Conservation (phyloP, 1,140 invertebrate genomes). For the Papilio aristodemus region DNA sequence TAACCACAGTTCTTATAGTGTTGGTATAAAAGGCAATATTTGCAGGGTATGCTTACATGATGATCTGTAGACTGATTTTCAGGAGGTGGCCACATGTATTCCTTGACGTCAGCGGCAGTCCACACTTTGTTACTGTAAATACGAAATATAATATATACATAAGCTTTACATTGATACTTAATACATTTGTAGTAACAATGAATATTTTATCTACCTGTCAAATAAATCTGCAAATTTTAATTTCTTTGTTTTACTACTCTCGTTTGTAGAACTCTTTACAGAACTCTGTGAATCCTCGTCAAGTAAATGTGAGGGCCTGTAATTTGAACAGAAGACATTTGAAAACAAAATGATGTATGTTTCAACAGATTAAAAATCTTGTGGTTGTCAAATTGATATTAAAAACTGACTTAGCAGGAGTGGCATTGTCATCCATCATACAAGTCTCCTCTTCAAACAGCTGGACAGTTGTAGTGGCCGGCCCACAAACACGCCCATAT, state of each 20-base stretch:
- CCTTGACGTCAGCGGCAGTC: constrained; percentile 92
- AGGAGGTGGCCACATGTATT: constrained; percentile 95
- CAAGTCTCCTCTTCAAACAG: constrained; percentile 92
- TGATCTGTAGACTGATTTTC: constrained; percentile 72
- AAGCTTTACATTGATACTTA: constrained; percentile 16
- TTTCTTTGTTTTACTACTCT: constrained; percentile 85
- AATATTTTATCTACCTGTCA: constrained; percentile 79
- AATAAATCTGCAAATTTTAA: constrained; percentile 88
- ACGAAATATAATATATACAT: constrained; percentile 32
- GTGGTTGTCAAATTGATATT: neutral
- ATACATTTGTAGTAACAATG: neutral
- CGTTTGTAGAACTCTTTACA: constrained; percentile 85
- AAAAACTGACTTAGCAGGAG: constrained; percentile 70
- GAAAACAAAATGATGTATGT: neutral
- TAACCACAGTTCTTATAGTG: no score
- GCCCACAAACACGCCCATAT: constrained; percentile 72
- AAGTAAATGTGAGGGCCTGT: constrained; percentile 80
- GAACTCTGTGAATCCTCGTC: constrained; percentile 91
- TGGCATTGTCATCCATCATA: constrained; percentile 89
- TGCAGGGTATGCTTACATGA: constrained; percentile 46
- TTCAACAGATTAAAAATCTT: constrained; percentile 3
- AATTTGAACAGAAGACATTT: constrained; percentile 37
- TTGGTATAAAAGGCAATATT: no score
- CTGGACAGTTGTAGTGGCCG: constrained; percentile 80
- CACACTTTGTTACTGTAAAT: constrained; percentile 83